Evolutionary conservation across 92 coral and sea anemone species (phyloP), one percentile per base, ranked within the genome.

Genomic region (Epizoanthus ramosus): DNA sequence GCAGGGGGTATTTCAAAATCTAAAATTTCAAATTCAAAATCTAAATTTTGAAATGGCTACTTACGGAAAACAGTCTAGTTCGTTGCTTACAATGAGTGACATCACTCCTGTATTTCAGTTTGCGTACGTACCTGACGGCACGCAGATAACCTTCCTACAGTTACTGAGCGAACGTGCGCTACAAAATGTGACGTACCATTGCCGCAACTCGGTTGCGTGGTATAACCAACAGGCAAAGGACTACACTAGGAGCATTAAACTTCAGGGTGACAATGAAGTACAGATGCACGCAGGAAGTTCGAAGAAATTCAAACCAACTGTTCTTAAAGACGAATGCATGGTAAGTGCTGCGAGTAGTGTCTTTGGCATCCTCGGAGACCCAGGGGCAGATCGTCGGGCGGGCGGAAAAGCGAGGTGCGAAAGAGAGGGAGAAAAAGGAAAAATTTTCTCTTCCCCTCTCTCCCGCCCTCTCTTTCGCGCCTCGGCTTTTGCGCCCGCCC

Each of bases 191-290:
- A 96, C 98, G n/a, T 96, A 93, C 71, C 98, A 96, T 59, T 96
- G 99, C 85, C 95, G 95, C 47, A 90, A 96, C 84, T 93, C 99
- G 23, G 93, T 85, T 57, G 98, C 96, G 63, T 96, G 99, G 99
- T 92, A 76, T 85, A 87, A 92, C 84, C 90, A 82, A 50, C 88
- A 87, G 59, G 75, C 91, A 39, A 83, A 86, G 59, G 85, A 84
- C 73, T 88, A 88, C 57, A 63, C 84, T 15, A 86, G 88, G 59
- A 91, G 98, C 24, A 88, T 96, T 50, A 93, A 94, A 81, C 94
- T 96, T 17, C 89, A 86, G 68, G 94, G 93, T 43, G 96, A 90
- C 18, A 96, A 96, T 87, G 98, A 98, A 19, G 89, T 96, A 47
- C 93, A 92, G 82, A 89, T 94, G 59, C 92, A 96, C 74, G 98